These are phyloP conservation scores for Campoletis raptor DNA, from an alignment of 2,888 invertebrate genomes.

Conservation along the genomic window DNA sequence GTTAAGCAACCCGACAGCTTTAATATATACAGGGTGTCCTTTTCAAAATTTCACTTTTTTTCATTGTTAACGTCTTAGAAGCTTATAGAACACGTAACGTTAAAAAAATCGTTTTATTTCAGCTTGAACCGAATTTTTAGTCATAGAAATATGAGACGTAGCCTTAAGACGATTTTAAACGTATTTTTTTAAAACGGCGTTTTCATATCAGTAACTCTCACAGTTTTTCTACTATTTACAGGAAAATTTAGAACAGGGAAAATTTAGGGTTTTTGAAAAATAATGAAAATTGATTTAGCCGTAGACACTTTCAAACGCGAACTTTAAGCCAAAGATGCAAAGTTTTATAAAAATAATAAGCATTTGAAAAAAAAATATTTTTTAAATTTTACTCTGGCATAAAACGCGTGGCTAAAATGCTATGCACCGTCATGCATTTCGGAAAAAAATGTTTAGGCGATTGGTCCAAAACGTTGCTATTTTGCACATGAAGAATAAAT, in stretches of 20 bases:
- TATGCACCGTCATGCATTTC: no score
- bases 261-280: background rate
- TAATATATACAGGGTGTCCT: background rate
- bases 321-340: background rate
- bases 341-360: background rate
- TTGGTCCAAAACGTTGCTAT: no score
- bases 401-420: no score
- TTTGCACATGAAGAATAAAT: no score
- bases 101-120: background rate
- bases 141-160: background rate
- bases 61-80: background rate
- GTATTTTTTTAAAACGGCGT: background rate
- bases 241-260: background rate
- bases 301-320: background rate
- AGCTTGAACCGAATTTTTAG: background rate
- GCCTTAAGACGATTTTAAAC: background rate
- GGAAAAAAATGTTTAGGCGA: no score
- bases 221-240: background rate
- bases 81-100: background rate
- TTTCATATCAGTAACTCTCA: background rate
- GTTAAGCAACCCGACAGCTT: background rate
- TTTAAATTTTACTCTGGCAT: no score
- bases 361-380: no score
- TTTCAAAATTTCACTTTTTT: background rate
- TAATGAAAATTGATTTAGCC: background rate